A percentile compares a stretch with the other conserved stretches of the same genome.
Conservation (phyloP, 2,113 vertebrate genomes). For the Rhabdomys dilectus region DNA sequence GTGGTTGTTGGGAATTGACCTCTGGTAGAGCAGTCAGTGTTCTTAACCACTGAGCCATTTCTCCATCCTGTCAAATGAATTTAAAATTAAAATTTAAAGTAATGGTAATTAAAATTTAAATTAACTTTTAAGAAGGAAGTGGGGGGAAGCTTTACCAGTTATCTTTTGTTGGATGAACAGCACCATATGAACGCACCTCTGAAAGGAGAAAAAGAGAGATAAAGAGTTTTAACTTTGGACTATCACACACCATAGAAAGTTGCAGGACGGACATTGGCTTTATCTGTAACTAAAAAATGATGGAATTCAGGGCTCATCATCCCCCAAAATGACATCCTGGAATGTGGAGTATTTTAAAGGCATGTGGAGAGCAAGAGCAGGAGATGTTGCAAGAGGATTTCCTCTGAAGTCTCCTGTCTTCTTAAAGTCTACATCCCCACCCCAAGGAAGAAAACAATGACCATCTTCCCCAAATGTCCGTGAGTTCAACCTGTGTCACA, state of each 20-base stretch:
- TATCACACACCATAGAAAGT: background rate
- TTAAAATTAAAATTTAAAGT: background rate
- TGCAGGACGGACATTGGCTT: background rate
- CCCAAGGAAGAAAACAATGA: background rate
- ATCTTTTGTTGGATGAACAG: background rate
- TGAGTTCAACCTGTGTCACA: background rate
- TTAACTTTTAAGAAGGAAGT: background rate
- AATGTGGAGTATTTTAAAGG: background rate
- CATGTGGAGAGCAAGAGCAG: background rate
- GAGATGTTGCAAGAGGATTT: background rate
- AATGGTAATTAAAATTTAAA: background rate
- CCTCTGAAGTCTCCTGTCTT: background rate
- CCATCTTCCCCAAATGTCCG: background rate
- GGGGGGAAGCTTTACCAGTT: background rate
- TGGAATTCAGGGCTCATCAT: background rate
- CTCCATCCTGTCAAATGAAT: background rate
- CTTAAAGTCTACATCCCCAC: background rate
- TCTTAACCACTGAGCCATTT: no score
- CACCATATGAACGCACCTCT: background rate
- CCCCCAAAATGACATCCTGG: background rate
- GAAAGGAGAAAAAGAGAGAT: constrained; percentile 10
- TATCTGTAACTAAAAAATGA: constrained; percentile 1
- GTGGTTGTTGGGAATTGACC: no score
- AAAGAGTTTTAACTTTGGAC: background rate
- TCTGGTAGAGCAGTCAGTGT: no score